Conservation (phyloP, 2,888 invertebrate species). For the Dolichomitus sp. region DNA sequence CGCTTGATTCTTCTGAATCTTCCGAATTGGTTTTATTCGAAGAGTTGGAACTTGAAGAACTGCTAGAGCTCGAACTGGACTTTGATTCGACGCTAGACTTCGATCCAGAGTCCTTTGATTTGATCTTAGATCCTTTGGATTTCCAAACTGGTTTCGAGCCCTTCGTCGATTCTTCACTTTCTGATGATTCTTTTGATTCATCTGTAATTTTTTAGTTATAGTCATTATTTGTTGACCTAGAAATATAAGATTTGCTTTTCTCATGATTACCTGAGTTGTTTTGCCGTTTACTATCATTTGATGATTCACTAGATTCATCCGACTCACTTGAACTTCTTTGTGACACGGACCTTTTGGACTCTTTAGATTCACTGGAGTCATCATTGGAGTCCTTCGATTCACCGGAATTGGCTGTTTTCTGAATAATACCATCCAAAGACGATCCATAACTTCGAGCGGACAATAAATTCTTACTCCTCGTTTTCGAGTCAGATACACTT, state of each 20-base stretch:
- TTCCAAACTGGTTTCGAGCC: background rate
- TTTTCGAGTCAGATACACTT: background rate
- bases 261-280: background rate
- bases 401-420: background rate
- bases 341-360: background rate
- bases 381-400: background rate
- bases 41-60: background rate
- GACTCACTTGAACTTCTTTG: background rate
- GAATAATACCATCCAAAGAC: background rate
- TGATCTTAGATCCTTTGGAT: background rate
- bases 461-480: background rate
- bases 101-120: background rate
- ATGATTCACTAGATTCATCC: constrained; percentile 10
- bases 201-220: background rate
- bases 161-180: background rate
- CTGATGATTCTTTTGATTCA: background rate
- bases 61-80: background rate
- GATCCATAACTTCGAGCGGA: background rate
- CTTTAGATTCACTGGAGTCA: background rate
- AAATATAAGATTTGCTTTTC: background rate
- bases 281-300: background rate
- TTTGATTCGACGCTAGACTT: background rate
- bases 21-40: background rate
- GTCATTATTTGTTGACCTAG: background rate
- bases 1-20: background rate